These are phyloP conservation scores for Aramus guarauna DNA, from an alignment of 2,113 vertebrate genomes.

Conservation along the genomic window DNA sequence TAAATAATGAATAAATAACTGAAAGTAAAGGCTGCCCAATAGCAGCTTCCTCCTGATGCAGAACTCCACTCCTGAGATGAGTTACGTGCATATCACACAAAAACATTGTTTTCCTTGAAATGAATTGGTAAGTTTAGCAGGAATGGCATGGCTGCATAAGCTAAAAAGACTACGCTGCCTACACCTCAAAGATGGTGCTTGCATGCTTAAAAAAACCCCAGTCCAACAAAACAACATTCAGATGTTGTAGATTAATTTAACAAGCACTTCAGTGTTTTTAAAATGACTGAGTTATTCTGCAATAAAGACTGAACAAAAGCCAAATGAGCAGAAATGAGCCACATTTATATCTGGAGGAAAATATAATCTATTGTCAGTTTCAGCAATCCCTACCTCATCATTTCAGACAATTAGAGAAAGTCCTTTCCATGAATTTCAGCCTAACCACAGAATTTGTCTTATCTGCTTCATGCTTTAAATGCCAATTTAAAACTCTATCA, in stretches of 20 bases:
- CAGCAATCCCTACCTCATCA: not conserved
- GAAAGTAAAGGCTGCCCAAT: not conserved
- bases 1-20: not conserved
- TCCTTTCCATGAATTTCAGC: not conserved
- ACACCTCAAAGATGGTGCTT: not conserved
- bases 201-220: not conserved
- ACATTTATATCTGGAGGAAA: not conserved
- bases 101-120: not conserved
- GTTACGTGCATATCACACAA: not conserved
- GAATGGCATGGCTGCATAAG: not conserved
- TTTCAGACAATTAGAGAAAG: not conserved
- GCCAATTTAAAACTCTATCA: not conserved
- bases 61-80: not conserved
- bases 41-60: not conserved
- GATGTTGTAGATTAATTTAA: not conserved
- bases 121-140: not conserved
- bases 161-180: not conserved
- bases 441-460: not conserved
- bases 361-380: not conserved
- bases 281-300: not conserved
- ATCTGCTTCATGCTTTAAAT: not conserved
- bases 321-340: not conserved
- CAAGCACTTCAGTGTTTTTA: not conserved
- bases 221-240: not conserved
- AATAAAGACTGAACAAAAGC: not conserved